phyloP scores from a whole-genome alignment of 1,140 invertebrate genomes.

The Gryllus bimaculatus region DNA sequence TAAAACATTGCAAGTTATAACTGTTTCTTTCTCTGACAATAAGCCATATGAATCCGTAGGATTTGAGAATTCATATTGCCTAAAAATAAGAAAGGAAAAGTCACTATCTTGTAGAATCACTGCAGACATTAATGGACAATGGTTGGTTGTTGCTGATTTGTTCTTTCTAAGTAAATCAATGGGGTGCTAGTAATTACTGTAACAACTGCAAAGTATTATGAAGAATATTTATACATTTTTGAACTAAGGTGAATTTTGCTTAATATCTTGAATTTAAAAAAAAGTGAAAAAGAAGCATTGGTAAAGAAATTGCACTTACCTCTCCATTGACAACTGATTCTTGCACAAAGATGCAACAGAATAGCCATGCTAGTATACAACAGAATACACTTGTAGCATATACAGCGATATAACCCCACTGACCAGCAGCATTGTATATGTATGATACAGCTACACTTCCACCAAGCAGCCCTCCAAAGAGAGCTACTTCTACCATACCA shows the following conservation, averaged over 20 bases:
- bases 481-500: background rate
- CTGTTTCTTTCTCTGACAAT: too few species aligned
- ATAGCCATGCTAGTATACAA: constrained; percentile 32
- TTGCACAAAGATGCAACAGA: constrained; percentile 24
- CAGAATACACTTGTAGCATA: constrained; percentile 31
- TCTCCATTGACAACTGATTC: constrained; percentile 18
- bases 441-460: constrained; percentile 27
- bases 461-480: background rate
- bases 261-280: background rate
- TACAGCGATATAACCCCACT: constrained; percentile 29
- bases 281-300: background rate
- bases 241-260: background rate
- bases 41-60: too few species aligned
- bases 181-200: too few species aligned
- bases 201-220: too few species aligned
- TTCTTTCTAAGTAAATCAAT: too few species aligned
- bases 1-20: too few species aligned
- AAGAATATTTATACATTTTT: too few species aligned
- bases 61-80: too few species aligned
- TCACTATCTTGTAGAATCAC: too few species aligned
- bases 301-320: constrained; percentile 1
- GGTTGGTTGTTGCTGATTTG: too few species aligned
- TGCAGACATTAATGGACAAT: too few species aligned
- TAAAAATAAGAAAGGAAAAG: too few species aligned
- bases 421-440: constrained; percentile 39